Base-by-base conservation (phyloP, 2,797 vertebrate genomes). In the Sebastes hubbsi region DNA sequence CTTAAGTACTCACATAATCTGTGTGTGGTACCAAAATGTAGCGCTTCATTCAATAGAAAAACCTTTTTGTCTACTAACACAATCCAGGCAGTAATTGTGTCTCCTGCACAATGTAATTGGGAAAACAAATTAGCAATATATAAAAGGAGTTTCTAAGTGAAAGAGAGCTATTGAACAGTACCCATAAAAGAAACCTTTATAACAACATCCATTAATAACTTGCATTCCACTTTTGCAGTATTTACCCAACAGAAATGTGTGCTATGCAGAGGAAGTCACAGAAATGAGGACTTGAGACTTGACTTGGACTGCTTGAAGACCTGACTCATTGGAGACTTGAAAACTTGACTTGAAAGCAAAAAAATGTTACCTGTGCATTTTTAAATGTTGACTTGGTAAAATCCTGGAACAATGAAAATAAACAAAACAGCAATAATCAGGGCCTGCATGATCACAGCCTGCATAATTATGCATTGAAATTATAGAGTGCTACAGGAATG, bases 341-440 rank as follows among this genome's bases (percentile, higher is more conserved):
- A 27, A 25, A 25, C 11, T 29, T 10, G 5, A 58, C 13, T 32
- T 42, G 8, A 55, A 63, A 63, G 34, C 2, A 29, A 22, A 38
- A 10, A 52, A 1, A 65, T 1, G 0, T 0, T 0, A 29, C 3
- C n/a, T 6, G 24, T 24, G 3, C 22, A 24, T 56, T 60, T 60
- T 61, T 0, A 20, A 30, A 36, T 61, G 29, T 20, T 65, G 29
- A 55, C 10, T 5, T n/a, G 30, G 18, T 29, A 6, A 38, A 24
- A 61, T 29, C 54, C 32, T 34, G 58, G 55, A 32, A 12, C 27
- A 8, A 46, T 32, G 10, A 38, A 46, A 68, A 12, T 6, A 29
- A 67, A 60, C 12, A 7, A 4, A 1, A 52, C 20, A 20, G 5
- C 4, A 58, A 8, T 5, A 68, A 13, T 6, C 30, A 8, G 10